A percentile compares a stretch with the other conserved stretches of the same genome.
These are phyloP conservation scores for Anarrhichthys ocellatus DNA, from an alignment of 2,113 vertebrate genomes.

Conservation along the genomic window DNA sequence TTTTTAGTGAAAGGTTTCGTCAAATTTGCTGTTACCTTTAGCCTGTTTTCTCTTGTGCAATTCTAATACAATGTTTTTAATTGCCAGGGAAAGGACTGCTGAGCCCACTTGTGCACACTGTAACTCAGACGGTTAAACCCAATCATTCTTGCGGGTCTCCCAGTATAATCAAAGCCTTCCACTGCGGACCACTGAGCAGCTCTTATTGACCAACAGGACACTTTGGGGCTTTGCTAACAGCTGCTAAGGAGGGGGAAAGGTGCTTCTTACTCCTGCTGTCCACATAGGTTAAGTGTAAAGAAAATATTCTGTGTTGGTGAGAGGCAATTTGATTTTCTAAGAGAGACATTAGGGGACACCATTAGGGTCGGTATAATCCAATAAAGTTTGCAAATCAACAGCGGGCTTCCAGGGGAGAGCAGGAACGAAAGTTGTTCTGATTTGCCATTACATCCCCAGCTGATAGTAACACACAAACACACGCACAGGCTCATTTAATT, in stretches of 20 bases:
- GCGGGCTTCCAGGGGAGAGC: slow-evolving; percentile 30
- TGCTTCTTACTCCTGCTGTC: background rate
- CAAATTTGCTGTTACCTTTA: background rate
- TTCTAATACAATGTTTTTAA: background rate
- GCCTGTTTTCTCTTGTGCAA: background rate
- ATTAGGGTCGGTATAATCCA: slow-evolving; percentile 56
- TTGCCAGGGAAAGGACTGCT: background rate
- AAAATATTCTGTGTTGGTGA: slow-evolving; percentile 19
- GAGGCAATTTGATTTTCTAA: slow-evolving; percentile 39
- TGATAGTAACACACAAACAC: slow-evolving; percentile 33
- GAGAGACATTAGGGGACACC: slow-evolving; percentile 43
- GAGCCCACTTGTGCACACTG: background rate
- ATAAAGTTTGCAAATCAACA: slow-evolving; percentile 54
- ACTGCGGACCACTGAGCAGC: background rate
- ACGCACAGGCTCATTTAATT: slow-evolving; percentile 37
- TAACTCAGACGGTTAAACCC: slow-evolving; percentile 1
- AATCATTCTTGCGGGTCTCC: background rate
- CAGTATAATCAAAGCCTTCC: background rate
- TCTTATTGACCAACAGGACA: background rate
- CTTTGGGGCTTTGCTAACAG: background rate
- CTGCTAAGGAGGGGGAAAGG: background rate
- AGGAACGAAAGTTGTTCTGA: slow-evolving; percentile 47
- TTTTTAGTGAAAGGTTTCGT: background rate
- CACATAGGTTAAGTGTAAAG: background rate
- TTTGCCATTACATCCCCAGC: slow-evolving; percentile 48